Conservation (phyloP, 2,888 invertebrate genomes). For the Petrolisthes cinctipes region DNA sequence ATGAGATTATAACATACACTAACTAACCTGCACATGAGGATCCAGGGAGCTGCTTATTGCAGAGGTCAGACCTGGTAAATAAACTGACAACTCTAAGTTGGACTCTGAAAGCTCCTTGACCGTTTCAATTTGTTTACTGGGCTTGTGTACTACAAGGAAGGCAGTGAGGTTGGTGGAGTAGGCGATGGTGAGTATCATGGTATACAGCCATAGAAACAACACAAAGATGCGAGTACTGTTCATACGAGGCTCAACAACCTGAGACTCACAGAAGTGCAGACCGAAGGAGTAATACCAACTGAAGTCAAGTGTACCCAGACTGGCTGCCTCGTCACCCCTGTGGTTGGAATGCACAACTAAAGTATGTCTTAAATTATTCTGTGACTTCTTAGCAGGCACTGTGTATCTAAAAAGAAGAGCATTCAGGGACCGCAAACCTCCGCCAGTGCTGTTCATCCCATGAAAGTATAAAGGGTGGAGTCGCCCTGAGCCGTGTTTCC, state of each 20-base stretch:
- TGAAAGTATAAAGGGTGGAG: no score
- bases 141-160: slow-evolving; percentile 64
- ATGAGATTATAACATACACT: no score
- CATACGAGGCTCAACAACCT: slow-evolving; percentile 1
- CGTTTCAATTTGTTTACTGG: slow-evolving; percentile 53
- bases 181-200: slow-evolving; percentile 55
- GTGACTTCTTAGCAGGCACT: no score
- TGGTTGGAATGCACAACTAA: not conserved
- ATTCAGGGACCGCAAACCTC: no score
- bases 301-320: slow-evolving; percentile 6
- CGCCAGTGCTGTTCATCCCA: no score
- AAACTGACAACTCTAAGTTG: slow-evolving; percentile 36
- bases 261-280: slow-evolving; percentile 8
- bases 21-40: no score
- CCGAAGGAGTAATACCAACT: slow-evolving; percentile 29
- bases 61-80: not conserved
- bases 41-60: no score
- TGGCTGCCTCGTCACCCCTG: not conserved
- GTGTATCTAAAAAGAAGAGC: no score
- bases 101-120: slow-evolving; percentile 55
- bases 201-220: slow-evolving; percentile 45
- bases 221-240: slow-evolving; percentile 33
- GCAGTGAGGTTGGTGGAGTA: slow-evolving; percentile 67
- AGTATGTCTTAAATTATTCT: not conserved
- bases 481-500: no score